A percentile compares a stretch with the other conserved stretches of the same genome.
Evolutionary conservation across 2,113 vertebrate species (phyloP).

Genomic region (Ramphastos sulfuratus): DNA sequence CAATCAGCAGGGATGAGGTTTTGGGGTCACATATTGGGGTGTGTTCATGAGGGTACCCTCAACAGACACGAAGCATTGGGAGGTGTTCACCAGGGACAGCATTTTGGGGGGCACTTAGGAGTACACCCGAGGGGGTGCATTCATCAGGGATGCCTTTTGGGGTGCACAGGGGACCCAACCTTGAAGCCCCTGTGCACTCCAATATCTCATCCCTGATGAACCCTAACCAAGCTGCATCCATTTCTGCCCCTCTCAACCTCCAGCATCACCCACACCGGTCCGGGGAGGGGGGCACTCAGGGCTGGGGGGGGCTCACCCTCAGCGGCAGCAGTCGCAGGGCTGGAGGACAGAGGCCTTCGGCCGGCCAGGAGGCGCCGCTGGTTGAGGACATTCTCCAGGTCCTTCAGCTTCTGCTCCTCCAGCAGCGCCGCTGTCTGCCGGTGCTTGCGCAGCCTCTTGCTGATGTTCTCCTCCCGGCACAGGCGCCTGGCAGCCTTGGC

Average conservation of each 20-base stretch:
- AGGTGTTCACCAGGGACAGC: background rate
- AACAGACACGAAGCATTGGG: background rate
- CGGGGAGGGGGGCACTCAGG: rapidly evolving
- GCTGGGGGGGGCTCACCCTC: conserved; percentile 52
- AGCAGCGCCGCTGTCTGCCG: conserved; percentile 81
- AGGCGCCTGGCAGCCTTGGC: conserved; percentile 83
- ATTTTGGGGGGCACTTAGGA: too few species aligned
- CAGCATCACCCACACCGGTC: background rate
- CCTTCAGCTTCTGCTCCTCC: conserved; percentile 88
- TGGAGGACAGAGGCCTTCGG: background rate
- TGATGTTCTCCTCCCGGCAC: conserved; percentile 84
- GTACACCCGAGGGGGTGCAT: too few species aligned
- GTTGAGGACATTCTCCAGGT: conserved; percentile 81
- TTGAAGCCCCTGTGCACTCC: too few species aligned
- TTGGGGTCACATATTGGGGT: background rate
- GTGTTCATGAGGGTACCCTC: background rate
- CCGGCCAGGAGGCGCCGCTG: conserved; percentile 73
- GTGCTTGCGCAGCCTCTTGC: conserved; percentile 83
- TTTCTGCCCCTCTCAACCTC: background rate
- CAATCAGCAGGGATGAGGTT: too few species aligned
- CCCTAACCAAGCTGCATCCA: background rate
- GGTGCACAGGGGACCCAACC: too few species aligned
- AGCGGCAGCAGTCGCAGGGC: background rate
- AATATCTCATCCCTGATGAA: too few species aligned
- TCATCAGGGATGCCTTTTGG: background rate